A percentile compares a stretch with the other conserved stretches of the same genome.
Conservation (phyloP, 1,140 invertebrate species). For the Drosophila bifasciata region DNA sequence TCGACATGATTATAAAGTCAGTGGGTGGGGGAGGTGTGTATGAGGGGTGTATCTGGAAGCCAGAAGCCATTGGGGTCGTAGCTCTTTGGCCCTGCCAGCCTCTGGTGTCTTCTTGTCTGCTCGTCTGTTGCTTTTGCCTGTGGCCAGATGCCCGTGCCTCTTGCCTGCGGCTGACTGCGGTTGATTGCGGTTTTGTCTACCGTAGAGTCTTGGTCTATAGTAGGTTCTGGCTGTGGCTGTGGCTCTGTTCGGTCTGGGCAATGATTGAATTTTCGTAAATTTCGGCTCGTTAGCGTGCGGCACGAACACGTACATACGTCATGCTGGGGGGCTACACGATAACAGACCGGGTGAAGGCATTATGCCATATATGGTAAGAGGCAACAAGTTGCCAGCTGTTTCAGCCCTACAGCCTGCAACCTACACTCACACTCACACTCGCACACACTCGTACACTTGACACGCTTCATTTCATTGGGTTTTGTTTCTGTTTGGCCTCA, state of each 20-base stretch:
- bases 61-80: conserved; percentile 5
- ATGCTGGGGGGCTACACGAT: conserved; percentile 60
- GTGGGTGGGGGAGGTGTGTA: not conserved
- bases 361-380: conserved; percentile 60
- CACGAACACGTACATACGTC: conserved; percentile 67
- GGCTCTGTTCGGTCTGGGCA: conserved; percentile 35
- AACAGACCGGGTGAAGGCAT: conserved; percentile 49
- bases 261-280: conserved; percentile 82
- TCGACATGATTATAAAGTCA: conserved; percentile 62
- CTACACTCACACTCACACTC: conserved; percentile 12
- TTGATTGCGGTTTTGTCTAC: conserved; percentile 15
- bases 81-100: conserved; percentile 15
- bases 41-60: not conserved
- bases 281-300: conserved; percentile 78
- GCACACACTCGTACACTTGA: conserved; percentile 56
- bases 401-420: not conserved
- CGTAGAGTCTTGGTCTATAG: conserved; percentile 8
- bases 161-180: conserved; percentile 27
- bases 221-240: conserved; percentile 10
- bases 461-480: conserved; percentile 79
- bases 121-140: conserved; percentile 3
- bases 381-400: conserved; percentile 74
- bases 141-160: conserved; percentile 12
- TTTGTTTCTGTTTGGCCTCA: conserved; percentile 62
- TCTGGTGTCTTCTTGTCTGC: conserved; percentile 11